Percentiles rank a stretch among this genome's conserved stretches.
Conservation (phyloP, 2,888 invertebrate species). For the Philaethria dido region DNA sequence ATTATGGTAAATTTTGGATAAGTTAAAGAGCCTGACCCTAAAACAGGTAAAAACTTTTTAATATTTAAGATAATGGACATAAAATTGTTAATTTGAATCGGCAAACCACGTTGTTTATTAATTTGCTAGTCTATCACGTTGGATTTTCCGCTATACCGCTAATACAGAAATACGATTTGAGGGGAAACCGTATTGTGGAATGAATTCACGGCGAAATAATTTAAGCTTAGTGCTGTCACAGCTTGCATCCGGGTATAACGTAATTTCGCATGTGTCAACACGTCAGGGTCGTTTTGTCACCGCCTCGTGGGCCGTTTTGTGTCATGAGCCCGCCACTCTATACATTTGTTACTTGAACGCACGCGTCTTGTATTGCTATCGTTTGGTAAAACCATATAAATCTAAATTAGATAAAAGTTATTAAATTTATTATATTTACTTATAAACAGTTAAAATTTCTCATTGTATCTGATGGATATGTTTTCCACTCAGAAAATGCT, state of each 20-base stretch:
- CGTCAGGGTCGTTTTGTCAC: slow-evolving; percentile 52
- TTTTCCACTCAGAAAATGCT: too few relatives aligned
- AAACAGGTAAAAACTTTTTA: not conserved
- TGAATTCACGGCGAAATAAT: slow-evolving; percentile 45
- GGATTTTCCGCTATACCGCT: slow-evolving; percentile 14
- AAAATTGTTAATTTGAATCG: not conserved
- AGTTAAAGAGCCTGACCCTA: not conserved
- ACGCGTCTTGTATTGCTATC: slow-evolving; percentile 22
- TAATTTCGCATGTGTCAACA: slow-evolving; percentile 71
- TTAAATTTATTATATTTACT: too few relatives aligned
- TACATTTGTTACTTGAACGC: slow-evolving; percentile 36
- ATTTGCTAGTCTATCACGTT: slow-evolving; percentile 10
- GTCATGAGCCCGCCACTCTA: slow-evolving; percentile 34
- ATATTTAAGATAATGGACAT: not conserved
- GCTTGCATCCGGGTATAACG: slow-evolving; percentile 53
- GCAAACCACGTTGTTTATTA: not conserved
- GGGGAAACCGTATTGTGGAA: slow-evolving; percentile 31
- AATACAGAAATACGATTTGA: slow-evolving; percentile 29
- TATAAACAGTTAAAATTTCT: too few relatives aligned
- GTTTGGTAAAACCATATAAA: not conserved
- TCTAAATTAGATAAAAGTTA: too few relatives aligned
- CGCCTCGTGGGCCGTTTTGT: slow-evolving; percentile 40
- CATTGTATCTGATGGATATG: too few relatives aligned
- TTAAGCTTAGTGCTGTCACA: slow-evolving; percentile 46
- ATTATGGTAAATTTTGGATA: too few relatives aligned